Conservation (phyloP, 2,113 vertebrate genomes). For the Pedionomus torquatus region DNA sequence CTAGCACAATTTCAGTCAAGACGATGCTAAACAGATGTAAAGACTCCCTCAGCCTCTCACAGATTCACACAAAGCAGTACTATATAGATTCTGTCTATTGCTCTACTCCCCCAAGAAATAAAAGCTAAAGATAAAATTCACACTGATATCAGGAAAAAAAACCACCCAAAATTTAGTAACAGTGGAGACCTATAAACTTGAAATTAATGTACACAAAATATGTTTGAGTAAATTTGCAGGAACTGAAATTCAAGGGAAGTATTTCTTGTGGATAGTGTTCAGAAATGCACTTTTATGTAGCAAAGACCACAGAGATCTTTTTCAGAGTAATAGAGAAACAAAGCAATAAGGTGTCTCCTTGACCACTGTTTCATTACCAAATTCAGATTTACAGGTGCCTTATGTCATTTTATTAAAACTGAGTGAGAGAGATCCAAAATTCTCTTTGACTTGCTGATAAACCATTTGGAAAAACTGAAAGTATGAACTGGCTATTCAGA, state of each 20-base stretch:
- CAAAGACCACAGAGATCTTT: neutral
- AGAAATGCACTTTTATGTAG: neutral
- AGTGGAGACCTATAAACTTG: neutral
- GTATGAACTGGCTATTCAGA: neutral
- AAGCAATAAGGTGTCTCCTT: neutral
- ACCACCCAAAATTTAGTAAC: neutral
- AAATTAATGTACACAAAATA: neutral
- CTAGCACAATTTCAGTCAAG: neutral
- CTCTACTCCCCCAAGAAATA: neutral
- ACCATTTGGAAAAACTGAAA: neutral
- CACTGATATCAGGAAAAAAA: accelerated
- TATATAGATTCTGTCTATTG: neutral
- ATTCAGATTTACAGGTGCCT: neutral
- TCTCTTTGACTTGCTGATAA: neutral
- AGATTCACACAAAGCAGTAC: neutral
- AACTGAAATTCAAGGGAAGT: neutral
- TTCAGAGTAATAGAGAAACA: neutral
- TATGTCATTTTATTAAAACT: neutral
- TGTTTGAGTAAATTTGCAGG: neutral
- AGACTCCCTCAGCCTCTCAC: neutral
- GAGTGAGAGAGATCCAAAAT: neutral
- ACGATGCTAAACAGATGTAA: neutral
- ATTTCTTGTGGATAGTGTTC: neutral
- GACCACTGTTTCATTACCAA: neutral
- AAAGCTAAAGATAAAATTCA: neutral